phyloP scores from a whole-genome alignment of 2,797 vertebrate genomes.

The Malacoctenus gilli region DNA sequence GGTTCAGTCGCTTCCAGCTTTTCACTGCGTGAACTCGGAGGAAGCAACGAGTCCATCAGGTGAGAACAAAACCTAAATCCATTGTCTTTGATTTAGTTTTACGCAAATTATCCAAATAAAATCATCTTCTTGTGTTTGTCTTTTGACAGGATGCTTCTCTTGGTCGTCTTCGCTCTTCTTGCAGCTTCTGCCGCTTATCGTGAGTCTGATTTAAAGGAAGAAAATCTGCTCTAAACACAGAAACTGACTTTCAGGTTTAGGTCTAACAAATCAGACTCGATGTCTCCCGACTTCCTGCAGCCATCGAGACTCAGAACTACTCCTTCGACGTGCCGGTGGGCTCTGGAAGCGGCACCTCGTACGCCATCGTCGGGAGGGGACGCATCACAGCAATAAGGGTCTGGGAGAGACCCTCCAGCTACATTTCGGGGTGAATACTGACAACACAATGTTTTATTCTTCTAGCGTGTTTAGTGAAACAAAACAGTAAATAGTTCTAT shows the following conservation, averaged over 20 bases:
- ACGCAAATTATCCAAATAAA: too few relatives aligned
- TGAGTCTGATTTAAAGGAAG: slow-evolving; percentile 11
- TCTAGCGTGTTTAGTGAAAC: too few relatives aligned
- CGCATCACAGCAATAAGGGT: slow-evolving; percentile 5
- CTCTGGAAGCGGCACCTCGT: neutral
- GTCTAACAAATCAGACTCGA: too few relatives aligned
- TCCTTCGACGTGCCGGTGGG: slow-evolving; percentile 3
- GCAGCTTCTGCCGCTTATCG: neutral
- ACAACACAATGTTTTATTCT: too few relatives aligned
- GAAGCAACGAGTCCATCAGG: too few relatives aligned
- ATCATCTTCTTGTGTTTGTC: neutral
- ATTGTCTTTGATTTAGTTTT: too few relatives aligned
- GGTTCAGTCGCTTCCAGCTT: too few relatives aligned
- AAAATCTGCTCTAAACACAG: too few relatives aligned
- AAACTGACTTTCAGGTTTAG: too few relatives aligned
- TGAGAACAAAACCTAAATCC: too few relatives aligned
- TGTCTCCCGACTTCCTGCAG: neutral
- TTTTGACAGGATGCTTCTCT: slow-evolving; percentile 1
- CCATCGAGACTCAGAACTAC: neutral
- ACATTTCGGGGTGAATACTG: slow-evolving; percentile 15
- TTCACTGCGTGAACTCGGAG: too few relatives aligned
- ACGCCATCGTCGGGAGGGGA: neutral
- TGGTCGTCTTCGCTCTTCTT: neutral
- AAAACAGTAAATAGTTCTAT: too few relatives aligned
- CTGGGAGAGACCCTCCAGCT: neutral